Evolutionary conservation across 2,888 invertebrate genomes (phyloP).

Genomic region (Leptura quadrifasciata): DNA sequence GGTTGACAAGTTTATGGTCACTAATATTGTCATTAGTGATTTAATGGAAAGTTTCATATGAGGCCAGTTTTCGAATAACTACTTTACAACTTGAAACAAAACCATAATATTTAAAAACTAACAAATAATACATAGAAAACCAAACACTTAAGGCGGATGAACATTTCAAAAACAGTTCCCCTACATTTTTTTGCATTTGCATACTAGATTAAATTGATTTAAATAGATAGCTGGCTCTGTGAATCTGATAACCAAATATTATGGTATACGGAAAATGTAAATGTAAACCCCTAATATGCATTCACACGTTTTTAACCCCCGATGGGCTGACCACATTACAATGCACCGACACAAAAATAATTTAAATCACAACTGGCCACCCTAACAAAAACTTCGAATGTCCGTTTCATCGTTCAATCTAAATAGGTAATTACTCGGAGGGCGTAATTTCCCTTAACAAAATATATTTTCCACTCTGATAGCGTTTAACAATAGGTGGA

Average conservation of each 20-base stretch:
- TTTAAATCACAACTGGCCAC: conserved; percentile 54
- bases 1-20: no score
- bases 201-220: not conserved
- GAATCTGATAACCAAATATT: not conserved
- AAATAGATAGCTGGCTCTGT: not conserved
- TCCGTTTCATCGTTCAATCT: conserved; percentile 54
- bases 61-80: no score
- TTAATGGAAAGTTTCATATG: no score
- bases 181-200: not conserved
- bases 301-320: conserved; percentile 50
- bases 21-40: no score
- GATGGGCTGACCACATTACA: conserved; percentile 42
- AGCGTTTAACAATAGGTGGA: conserved; percentile 25
- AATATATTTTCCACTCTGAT: conserved; percentile 59
- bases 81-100: no score
- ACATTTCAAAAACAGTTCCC: no score
- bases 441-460: conserved; percentile 55
- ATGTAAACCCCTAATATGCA: not conserved
- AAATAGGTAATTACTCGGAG: conserved; percentile 55
- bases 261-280: not conserved
- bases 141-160: no score
- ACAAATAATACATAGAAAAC: no score
- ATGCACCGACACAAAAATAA: conserved; percentile 53
- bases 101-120: no score
- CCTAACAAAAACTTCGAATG: conserved; percentile 45